phyloP scores from a whole-genome alignment of 2,113 vertebrate species.

The Tapirus terrestris region DNA sequence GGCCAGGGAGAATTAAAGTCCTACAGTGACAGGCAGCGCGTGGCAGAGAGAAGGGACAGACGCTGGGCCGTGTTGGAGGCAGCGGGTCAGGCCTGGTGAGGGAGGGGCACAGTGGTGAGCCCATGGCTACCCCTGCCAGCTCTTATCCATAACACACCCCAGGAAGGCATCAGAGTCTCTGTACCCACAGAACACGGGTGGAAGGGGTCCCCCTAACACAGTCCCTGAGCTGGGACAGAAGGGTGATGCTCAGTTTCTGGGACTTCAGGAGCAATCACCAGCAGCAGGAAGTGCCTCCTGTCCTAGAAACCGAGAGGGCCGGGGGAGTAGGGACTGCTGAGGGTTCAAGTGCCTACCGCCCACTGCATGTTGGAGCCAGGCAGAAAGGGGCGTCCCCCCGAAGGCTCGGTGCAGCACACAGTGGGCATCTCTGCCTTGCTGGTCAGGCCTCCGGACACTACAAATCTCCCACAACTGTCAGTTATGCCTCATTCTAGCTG shows the following conservation, averaged over 20 bases:
- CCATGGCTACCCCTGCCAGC: neutral
- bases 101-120: neutral
- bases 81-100: neutral
- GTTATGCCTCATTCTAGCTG: neutral
- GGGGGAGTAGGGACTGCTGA: neutral
- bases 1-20: neutral
- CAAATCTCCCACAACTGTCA: too few species aligned
- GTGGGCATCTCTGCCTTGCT: neutral
- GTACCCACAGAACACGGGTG: neutral
- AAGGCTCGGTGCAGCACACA: fast-evolving
- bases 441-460: neutral
- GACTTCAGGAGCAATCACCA: neutral
- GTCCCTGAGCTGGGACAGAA: neutral
- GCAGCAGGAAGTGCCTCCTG: neutral
- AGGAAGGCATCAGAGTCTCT: neutral
- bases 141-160: neutral
- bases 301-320: neutral
- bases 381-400: neutral
- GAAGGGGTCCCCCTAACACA: neutral
- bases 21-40: conserved; percentile 48
- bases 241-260: neutral
- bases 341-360: neutral
- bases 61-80: neutral
- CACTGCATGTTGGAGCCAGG: neutral
- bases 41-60: conserved; percentile 60